Evolutionary conservation across 2,888 invertebrate genomes (phyloP).

Genomic region (Limulus polyphemus): DNA sequence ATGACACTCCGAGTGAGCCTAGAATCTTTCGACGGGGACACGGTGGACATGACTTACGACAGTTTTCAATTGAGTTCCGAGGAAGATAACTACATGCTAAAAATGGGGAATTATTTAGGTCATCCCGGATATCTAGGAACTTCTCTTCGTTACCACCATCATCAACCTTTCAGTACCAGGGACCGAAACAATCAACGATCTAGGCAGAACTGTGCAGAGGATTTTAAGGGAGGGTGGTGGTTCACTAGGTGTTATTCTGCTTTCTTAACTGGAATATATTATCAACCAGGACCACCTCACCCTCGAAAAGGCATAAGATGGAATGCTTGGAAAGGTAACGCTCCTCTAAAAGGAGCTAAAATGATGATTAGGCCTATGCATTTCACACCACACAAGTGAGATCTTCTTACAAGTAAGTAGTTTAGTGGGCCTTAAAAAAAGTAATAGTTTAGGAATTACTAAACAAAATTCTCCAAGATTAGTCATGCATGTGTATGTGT

Average conservation of each 20-base stretch:
- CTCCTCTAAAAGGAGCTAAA: constrained; percentile 42
- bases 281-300: constrained; percentile 6
- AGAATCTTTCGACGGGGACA: constrained; percentile 36
- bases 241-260: constrained; percentile 42
- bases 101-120: no score
- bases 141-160: constrained; percentile 43
- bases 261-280: constrained; percentile 20
- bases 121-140: constrained; percentile 37
- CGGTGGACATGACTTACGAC: constrained; percentile 32
- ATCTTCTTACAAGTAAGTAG: no score
- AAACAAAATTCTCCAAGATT: no score
- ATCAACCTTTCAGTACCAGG: constrained; percentile 41
- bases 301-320: constrained; percentile 43
- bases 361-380: constrained; percentile 41
- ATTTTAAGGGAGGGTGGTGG: constrained; percentile 51
- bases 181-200: constrained; percentile 42
- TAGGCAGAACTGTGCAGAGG: constrained; percentile 41
- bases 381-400: background rate
- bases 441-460: no score
- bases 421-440: no score
- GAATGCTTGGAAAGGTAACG: constrained; percentile 48
- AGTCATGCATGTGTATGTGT: no score
- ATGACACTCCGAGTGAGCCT: constrained; percentile 33
- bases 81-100: constrained; percentile 27
- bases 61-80: constrained; percentile 30